Percentiles rank a stretch among this genome's conserved stretches.
Evolutionary conservation across 2,888 invertebrate genomes (phyloP).

Genomic region (Sarcophaga carnaria): DNA sequence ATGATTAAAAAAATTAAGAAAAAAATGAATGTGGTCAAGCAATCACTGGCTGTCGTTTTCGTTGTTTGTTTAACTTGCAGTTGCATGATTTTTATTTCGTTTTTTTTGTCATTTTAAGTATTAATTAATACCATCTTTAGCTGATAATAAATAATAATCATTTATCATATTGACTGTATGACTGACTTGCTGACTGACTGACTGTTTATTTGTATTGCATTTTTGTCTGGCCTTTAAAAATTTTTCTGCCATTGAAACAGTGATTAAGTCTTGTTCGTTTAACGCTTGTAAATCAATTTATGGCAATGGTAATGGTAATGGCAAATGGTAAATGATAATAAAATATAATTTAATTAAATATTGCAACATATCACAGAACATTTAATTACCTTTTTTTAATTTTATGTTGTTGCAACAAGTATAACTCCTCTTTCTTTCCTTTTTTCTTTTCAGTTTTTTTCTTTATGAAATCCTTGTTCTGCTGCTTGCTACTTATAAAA

Average conservation of each 20-base stretch:
- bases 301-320: background rate
- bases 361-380: slow-evolving; percentile 28
- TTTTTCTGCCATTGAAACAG: no score
- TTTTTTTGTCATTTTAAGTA: slow-evolving; percentile 44
- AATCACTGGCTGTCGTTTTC: no score
- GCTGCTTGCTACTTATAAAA: background rate
- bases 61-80: no score
- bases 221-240: background rate
- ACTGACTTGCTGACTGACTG: background rate
- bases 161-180: slow-evolving; percentile 29
- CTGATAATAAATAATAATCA: slow-evolving; percentile 24
- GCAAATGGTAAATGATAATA: background rate
- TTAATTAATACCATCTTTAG: slow-evolving; percentile 55
- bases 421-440: background rate
- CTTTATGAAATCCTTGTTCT: background rate
- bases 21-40: background rate
- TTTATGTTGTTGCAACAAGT: slow-evolving; percentile 15
- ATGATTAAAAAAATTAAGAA: slow-evolving; percentile 29
- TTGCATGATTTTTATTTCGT: no score
- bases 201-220: background rate
- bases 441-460: background rate
- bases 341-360: slow-evolving; percentile 11
- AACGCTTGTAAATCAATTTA: background rate
- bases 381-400: slow-evolving; percentile 63
- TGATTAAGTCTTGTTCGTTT: background rate